Percentiles rank a stretch among this genome's conserved stretches.
Evolutionary conservation across 2,888 invertebrate species (phyloP).

Genomic region (Dryadula phaetusa): DNA sequence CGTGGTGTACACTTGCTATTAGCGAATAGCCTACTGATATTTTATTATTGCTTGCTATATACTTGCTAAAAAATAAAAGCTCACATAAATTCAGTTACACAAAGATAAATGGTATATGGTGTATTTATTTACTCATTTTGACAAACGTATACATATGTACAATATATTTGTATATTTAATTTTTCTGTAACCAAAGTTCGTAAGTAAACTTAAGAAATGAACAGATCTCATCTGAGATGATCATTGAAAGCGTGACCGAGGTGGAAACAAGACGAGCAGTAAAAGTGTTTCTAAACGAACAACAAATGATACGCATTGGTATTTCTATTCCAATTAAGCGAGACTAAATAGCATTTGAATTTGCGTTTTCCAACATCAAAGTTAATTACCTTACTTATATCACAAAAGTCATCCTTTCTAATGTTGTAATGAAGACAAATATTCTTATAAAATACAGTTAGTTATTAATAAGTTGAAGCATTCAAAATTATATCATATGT

Average conservation of each 20-base stretch:
- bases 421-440: constrained; percentile 6
- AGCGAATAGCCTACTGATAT: constrained; percentile 3
- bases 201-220: constrained; percentile 22
- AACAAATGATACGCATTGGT: constrained; percentile 37
- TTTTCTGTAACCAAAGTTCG: constrained; percentile 28
- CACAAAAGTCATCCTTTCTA: constrained; percentile 12
- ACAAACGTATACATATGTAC: too few species aligned
- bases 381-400: constrained; percentile 14
- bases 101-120: too few species aligned
- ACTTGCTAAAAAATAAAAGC: not conserved
- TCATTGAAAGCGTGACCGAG: constrained; percentile 67
- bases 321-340: constrained; percentile 33
- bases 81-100: not conserved
- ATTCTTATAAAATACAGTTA: not conserved
- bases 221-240: constrained; percentile 45
- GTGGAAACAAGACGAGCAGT: constrained; percentile 52
- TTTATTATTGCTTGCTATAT: not conserved
- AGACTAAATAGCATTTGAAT: constrained; percentile 36
- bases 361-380: not conserved
- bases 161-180: too few species aligned
- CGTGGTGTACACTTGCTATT: constrained; percentile 1
- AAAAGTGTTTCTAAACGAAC: constrained; percentile 63
- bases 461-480: not conserved
- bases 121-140: too few species aligned
- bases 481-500: not conserved